phyloP scores from a whole-genome alignment of 2,113 vertebrate genomes.

The Anguilla japonica region DNA sequence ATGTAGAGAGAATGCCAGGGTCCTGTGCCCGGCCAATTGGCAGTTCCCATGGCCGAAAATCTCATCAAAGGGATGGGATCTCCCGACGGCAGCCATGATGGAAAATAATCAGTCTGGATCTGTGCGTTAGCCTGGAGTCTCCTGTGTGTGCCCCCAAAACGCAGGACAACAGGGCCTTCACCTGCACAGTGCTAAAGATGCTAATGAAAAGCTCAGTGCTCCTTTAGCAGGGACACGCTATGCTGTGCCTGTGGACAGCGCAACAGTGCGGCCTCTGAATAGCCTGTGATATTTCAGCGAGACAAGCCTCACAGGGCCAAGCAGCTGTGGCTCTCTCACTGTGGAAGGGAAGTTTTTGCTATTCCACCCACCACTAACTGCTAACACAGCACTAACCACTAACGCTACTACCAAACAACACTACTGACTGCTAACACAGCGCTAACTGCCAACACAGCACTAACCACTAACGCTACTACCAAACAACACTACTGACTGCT shows the following conservation, averaged over 20 bases:
- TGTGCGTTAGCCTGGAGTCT: background rate
- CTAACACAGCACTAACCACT: no score
- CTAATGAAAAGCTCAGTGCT: constrained; percentile 30
- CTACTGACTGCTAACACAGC: no score
- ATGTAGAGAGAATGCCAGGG: background rate
- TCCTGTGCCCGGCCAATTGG: background rate
- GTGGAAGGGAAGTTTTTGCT: background rate
- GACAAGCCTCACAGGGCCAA: constrained; percentile 19
- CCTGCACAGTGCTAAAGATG: constrained; percentile 17
- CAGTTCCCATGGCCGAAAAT: background rate
- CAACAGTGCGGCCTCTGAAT: constrained; percentile 22
- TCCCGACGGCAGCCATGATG: background rate
- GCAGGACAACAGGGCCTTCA: constrained; percentile 19
- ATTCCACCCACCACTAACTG: background rate
- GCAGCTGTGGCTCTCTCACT: constrained; percentile 16
- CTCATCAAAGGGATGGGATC: background rate
- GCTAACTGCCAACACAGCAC: no score
- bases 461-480: no score
- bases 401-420: no score
- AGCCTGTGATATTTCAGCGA: constrained; percentile 12
- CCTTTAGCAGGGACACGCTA: background rate
- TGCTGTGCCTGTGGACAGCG: background rate
- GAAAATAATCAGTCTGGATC: background rate
- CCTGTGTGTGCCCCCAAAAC: background rate
- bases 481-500: no score